Evolutionary conservation across 2,797 vertebrate species (phyloP).

Genomic region (Agapornis canus): DNA sequence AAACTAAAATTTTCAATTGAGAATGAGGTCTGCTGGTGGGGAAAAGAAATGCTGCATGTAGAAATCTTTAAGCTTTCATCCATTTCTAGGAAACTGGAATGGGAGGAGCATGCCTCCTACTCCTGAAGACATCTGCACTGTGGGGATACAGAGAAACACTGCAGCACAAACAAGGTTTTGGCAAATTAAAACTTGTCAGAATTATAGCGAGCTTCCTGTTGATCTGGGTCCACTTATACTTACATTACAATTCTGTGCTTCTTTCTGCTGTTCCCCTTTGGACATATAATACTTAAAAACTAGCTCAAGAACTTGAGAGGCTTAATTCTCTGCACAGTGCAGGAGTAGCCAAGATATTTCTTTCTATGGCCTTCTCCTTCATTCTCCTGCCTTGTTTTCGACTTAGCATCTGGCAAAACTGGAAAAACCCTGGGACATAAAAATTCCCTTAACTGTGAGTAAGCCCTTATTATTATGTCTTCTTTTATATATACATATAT

Average conservation of each 20-base stretch:
- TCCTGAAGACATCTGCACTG: neutral
- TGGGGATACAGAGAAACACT: neutral
- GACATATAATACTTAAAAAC: neutral
- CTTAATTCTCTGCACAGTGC: neutral
- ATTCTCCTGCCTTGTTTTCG: constrained; percentile 20
- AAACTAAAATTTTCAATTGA: neutral
- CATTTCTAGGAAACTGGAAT: constrained; percentile 45
- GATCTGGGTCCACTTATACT: neutral
- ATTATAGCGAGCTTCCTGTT: neutral
- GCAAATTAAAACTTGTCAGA: constrained; percentile 33
- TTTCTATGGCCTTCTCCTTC: neutral
- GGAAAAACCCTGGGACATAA: constrained; percentile 40
- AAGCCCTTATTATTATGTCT: constrained; percentile 29
- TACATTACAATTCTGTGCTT: neutral
- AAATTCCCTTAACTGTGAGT: constrained; percentile 53
- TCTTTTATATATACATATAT: neutral
- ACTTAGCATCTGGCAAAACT: constrained; percentile 42
- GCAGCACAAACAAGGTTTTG: neutral
- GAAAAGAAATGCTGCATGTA: neutral
- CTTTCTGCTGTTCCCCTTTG: neutral
- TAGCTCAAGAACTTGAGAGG: neutral
- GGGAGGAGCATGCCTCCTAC: constrained; percentile 17
- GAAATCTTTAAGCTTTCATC: constrained; percentile 20
- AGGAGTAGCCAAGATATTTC: constrained; percentile 7
- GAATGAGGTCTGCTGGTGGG: neutral